Percentiles rank a stretch among this genome's conserved stretches.
Evolutionary conservation across 2,113 vertebrate genomes (phyloP).

Genomic region (Nannospalax galili): DNA sequence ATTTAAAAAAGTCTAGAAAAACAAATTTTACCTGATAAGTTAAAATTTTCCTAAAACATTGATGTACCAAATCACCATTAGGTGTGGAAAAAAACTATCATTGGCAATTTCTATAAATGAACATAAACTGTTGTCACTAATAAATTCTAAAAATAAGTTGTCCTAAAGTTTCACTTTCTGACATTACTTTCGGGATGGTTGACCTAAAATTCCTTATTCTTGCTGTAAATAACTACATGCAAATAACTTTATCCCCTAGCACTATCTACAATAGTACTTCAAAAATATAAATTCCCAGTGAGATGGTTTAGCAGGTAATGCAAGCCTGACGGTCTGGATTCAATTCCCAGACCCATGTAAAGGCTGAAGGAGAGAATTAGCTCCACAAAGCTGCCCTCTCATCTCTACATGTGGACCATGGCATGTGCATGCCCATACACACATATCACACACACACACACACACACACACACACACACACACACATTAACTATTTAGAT

Average conservation of each 20-base stretch:
- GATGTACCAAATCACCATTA: conserved; percentile 44
- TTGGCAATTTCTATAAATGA: not conserved
- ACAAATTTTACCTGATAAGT: conserved; percentile 64
- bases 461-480: too few species aligned
- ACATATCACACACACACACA: too few species aligned
- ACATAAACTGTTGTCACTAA: conserved; percentile 20
- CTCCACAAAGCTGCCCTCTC: not conserved
- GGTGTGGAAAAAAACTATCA: conserved; percentile 9
- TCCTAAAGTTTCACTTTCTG: not conserved
- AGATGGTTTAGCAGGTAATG: not conserved
- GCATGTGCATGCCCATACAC: not conserved
- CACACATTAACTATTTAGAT: not conserved
- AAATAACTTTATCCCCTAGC: not conserved
- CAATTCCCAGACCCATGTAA: not conserved
- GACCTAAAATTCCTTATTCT: not conserved
- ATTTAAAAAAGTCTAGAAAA: conserved; percentile 41
- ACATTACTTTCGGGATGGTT: not conserved
- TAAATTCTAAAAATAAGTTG: conserved; percentile 1
- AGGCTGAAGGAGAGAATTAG: not conserved
- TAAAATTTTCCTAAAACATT: conserved; percentile 11
- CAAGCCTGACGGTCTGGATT: not conserved
- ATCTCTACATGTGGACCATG: too few species aligned
- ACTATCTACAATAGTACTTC: not conserved
- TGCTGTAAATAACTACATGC: not conserved
- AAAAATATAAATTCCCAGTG: not conserved